Evolutionary conservation across 2,797 vertebrate genomes (phyloP).

Genomic region (Arrhamphus sclerolepis): DNA sequence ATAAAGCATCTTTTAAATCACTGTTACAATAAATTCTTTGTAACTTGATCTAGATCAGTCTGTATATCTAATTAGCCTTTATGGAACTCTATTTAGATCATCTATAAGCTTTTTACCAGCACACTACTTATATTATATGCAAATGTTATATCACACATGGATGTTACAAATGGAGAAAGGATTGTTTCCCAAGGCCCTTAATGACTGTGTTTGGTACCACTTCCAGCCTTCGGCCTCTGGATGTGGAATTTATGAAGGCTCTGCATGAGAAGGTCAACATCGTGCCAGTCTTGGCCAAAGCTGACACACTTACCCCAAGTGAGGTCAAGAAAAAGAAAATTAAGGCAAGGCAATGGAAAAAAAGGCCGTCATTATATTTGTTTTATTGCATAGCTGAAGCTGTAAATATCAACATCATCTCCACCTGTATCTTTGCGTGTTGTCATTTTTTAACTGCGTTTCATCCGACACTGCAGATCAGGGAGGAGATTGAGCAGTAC

Average conservation of each 20-base stretch:
- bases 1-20: too few relatives aligned
- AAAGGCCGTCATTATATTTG: not conserved
- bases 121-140: too few relatives aligned
- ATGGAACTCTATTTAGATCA: too few relatives aligned
- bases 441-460: not conserved
- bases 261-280: constrained; percentile 98
- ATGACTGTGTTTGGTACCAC: constrained; percentile 3
- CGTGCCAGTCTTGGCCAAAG: constrained; percentile 94
- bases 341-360: constrained; percentile 79
- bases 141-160: too few relatives aligned
- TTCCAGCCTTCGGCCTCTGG: constrained; percentile 90
- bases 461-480: constrained; percentile 79
- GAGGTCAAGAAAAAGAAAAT: constrained; percentile 95
- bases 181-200: not conserved
- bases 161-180: too few relatives aligned
- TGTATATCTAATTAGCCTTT: too few relatives aligned
- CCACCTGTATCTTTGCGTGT: not conserved
- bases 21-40: too few relatives aligned
- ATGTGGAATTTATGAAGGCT: constrained; percentile 96
- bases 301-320: constrained; percentile 90
- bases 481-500: constrained; percentile 91
- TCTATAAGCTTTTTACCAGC: too few relatives aligned
- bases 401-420: not conserved
- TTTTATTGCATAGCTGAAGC: not conserved
- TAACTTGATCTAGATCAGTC: too few relatives aligned